These are phyloP conservation scores for Oxycera nigricornis DNA, from an alignment of 2,888 invertebrate species.

Conservation along the genomic window DNA sequence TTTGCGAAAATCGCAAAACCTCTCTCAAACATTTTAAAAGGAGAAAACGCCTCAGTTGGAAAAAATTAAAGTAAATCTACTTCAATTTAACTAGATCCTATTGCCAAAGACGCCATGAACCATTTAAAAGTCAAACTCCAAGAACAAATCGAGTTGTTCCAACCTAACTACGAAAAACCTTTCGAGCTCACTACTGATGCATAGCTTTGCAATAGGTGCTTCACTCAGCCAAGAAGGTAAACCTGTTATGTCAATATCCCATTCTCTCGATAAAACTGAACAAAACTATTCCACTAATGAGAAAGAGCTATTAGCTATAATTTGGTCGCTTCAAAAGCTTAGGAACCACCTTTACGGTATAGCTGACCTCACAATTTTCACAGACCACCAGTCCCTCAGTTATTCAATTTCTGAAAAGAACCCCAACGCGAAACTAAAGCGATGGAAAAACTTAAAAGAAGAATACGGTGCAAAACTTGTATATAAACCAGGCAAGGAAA, in stretches of 20 bases:
- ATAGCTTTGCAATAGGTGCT: slow-evolving; percentile 50
- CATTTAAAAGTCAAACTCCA: slow-evolving; percentile 1
- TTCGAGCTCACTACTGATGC: slow-evolving; percentile 55
- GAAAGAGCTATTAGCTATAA: slow-evolving; percentile 55
- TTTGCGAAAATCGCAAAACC: slow-evolving; percentile 44
- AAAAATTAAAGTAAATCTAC: slow-evolving; percentile 44
- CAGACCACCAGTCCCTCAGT: slow-evolving; percentile 46
- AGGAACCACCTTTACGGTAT: slow-evolving; percentile 56
- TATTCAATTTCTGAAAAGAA: slow-evolving; percentile 48
- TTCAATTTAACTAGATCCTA: slow-evolving; percentile 42
- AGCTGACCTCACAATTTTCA: slow-evolving; percentile 47
- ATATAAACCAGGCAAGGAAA: slow-evolving; percentile 57
- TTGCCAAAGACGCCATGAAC: slow-evolving; percentile 41
- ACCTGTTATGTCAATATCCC: slow-evolving; percentile 53
- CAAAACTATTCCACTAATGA: slow-evolving; percentile 54
- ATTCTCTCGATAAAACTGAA: slow-evolving; percentile 51
- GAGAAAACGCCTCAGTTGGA: slow-evolving; percentile 46
- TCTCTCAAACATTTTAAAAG: slow-evolving; percentile 28
- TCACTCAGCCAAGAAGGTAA: slow-evolving; percentile 50
- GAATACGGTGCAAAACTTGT: slow-evolving; percentile 49
- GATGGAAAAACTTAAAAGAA: slow-evolving; percentile 46
- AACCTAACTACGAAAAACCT: slow-evolving; percentile 54
- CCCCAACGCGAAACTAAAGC: slow-evolving; percentile 45
- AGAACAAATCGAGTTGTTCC: slow-evolving; percentile 10
- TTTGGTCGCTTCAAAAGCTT: slow-evolving; percentile 56